Conservation (phyloP, 1,140 invertebrate genomes). For the Adelges cooleyi region DNA sequence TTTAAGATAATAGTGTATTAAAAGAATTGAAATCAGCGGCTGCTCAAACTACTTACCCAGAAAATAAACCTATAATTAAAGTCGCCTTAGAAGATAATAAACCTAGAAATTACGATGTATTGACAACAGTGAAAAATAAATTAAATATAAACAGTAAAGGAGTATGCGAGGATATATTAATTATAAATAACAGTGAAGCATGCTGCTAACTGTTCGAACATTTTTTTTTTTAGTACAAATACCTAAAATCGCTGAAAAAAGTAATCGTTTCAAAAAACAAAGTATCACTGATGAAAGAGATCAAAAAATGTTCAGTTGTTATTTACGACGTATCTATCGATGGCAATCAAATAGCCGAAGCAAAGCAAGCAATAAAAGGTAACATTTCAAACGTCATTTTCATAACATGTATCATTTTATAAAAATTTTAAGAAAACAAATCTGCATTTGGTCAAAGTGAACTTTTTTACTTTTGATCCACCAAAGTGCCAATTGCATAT, state of each 20-base stretch:
- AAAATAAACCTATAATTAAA: neutral
- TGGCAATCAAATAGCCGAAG: conserved; percentile 5
- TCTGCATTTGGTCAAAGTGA: too few relatives aligned
- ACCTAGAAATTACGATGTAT: neutral
- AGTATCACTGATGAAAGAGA: conserved; percentile 1
- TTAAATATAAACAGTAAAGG: neutral
- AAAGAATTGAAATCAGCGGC: too few relatives aligned
- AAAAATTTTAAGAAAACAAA: too few relatives aligned
- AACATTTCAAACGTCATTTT: neutral
- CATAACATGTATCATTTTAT: neutral
- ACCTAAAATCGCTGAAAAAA: conserved; percentile 1
- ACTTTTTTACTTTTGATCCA: too few relatives aligned
- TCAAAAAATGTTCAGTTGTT: conserved; percentile 14
- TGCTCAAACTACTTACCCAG: too few relatives aligned
- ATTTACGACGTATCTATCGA: conserved; percentile 9
- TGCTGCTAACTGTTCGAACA: too few relatives aligned
- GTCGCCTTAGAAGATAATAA: neutral
- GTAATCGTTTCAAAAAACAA: conserved; percentile 11
- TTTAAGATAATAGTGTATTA: too few relatives aligned
- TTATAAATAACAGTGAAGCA: neutral
- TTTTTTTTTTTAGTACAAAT: neutral
- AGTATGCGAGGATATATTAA: neutral
- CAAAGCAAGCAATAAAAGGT: neutral
- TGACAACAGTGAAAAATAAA: conserved; percentile 20
- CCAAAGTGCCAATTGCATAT: too few relatives aligned